These are phyloP conservation scores for Gambelia wislizenii DNA, from an alignment of 2,797 vertebrate species.

Conservation along the genomic window DNA sequence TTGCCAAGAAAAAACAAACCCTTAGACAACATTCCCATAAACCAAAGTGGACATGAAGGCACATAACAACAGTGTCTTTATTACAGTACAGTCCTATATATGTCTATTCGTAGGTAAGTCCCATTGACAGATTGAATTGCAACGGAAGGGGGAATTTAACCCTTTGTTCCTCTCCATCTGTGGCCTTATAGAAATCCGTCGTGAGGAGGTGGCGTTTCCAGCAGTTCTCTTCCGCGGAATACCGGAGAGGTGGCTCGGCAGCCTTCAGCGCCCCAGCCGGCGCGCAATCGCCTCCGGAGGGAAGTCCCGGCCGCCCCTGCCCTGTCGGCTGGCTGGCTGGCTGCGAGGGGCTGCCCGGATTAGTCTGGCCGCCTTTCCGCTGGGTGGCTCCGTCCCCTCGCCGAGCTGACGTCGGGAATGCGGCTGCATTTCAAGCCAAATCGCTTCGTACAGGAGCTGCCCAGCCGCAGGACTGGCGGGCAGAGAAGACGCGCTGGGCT, in stretches of 20 bases:
- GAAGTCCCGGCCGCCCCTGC: no score
- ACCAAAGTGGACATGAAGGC: no score
- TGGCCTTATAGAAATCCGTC: neutral
- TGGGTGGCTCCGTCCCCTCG: fast-evolving
- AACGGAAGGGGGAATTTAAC: neutral
- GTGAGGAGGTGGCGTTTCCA: neutral
- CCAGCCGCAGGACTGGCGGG: neutral
- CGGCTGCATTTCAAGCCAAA: neutral
- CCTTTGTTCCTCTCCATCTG: neutral
- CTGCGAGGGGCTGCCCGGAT: neutral
- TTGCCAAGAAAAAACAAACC: no score
- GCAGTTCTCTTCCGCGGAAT: neutral
- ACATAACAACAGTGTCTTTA: no score
- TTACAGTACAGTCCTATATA: no score
- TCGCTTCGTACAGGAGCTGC: neutral
- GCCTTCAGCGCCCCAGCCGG: neutral
- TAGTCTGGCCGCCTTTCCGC: neutral
- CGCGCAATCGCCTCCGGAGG: no score
- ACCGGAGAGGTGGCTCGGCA: neutral
- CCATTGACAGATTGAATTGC: no score
- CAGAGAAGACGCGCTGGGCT: neutral
- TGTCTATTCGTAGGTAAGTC: no score
- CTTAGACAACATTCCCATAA: no score
- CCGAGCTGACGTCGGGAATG: neutral
- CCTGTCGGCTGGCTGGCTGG: neutral